Conservation (phyloP, 1,140 invertebrate species). For the Bathynomus jamesi region DNA sequence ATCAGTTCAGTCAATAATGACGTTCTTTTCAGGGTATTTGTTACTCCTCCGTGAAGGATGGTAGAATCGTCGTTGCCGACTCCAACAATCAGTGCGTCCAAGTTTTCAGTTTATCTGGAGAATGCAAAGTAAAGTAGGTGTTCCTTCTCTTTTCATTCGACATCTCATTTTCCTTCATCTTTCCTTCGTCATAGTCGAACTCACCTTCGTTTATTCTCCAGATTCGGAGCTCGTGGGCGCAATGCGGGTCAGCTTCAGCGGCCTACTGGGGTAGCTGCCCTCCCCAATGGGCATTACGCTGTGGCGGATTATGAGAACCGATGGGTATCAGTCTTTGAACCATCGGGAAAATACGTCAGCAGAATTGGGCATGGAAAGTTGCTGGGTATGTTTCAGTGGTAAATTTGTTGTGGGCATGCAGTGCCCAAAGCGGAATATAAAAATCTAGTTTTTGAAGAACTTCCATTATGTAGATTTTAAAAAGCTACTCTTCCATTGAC, state of each 20-base stretch:
- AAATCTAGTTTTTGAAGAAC: too few species aligned
- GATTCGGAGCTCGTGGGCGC: constrained; percentile 49
- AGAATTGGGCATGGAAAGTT: constrained; percentile 51
- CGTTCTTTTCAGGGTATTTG: constrained; percentile 43
- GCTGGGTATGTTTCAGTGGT: constrained; percentile 43
- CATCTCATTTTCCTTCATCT: too few species aligned
- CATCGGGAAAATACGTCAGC: constrained; percentile 51
- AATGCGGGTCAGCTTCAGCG: constrained; percentile 50
- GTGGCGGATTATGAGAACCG: constrained; percentile 55
- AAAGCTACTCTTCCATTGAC: too few species aligned
- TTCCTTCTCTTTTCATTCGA: not conserved
- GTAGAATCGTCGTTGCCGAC: constrained; percentile 50
- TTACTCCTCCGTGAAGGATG: constrained; percentile 40
- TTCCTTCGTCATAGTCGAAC: too few species aligned
- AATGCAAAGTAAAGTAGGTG: constrained; percentile 41
- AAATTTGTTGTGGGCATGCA: not conserved
- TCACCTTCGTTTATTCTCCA: too few species aligned
- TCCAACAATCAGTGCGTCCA: constrained; percentile 54
- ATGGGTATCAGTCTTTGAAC: constrained; percentile 51
- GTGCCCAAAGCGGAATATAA: not conserved
- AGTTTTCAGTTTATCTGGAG: constrained; percentile 43
- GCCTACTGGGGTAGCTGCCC: constrained; percentile 50
- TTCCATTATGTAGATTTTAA: too few species aligned
- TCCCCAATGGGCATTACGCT: constrained; percentile 50
- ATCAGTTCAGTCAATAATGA: too few species aligned